Percentiles rank a stretch among this genome's conserved stretches.
phyloP scores from a whole-genome alignment of 2,113 vertebrate genomes.

The Carettochelys insculpta region DNA sequence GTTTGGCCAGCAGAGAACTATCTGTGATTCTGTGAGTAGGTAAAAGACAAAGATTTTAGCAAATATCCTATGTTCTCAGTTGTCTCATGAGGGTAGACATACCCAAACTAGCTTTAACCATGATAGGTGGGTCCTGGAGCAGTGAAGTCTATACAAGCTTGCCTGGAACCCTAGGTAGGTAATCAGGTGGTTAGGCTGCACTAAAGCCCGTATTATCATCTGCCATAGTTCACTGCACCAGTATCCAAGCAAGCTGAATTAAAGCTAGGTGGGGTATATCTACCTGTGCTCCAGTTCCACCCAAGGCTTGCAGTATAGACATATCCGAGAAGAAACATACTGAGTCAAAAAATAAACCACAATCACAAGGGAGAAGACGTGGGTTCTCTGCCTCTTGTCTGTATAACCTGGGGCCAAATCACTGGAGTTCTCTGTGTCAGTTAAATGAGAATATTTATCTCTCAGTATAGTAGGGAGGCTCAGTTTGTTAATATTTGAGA shows the following conservation, averaged over 20 bases:
- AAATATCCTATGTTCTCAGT: constrained; percentile 24
- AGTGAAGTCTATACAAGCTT: not conserved
- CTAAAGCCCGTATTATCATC: not conserved
- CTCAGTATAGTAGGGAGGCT: not conserved
- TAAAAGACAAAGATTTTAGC: not conserved
- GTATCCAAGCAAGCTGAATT: not conserved
- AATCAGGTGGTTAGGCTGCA: not conserved
- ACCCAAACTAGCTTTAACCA: not conserved
- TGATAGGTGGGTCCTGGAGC: not conserved
- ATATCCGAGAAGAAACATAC: not conserved
- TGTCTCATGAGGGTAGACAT: constrained; percentile 1
- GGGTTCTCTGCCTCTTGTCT: not conserved
- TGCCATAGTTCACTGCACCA: not conserved
- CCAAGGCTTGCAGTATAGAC: not conserved
- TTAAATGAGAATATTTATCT: constrained; percentile 9
- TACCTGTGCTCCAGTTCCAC: not conserved
- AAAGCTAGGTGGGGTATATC: not conserved
- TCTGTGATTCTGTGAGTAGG: not conserved
- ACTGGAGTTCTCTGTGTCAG: not conserved
- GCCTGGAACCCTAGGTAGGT: not conserved
- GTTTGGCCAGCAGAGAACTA: too few species aligned
- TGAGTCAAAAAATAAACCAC: not conserved
- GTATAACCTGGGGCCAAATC: not conserved
- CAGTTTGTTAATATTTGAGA: not conserved
- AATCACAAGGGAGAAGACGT: not conserved